phyloP scores from a whole-genome alignment of 1,140 invertebrate species.

The Magallana angulata region DNA sequence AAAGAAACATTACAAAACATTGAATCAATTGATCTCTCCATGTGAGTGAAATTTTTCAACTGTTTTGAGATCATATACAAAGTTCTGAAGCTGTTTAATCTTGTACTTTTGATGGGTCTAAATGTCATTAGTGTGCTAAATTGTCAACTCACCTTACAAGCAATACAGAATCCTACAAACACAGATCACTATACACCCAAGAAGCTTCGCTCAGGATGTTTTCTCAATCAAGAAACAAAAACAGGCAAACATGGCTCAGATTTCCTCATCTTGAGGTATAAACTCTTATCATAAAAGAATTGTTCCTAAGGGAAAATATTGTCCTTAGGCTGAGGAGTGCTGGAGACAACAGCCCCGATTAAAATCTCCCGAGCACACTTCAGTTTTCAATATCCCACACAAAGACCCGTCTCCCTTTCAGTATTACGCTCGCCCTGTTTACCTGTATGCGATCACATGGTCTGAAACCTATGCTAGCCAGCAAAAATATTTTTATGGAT shows the following conservation, averaged over 20 bases:
- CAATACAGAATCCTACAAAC: neutral
- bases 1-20: neutral
- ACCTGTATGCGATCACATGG: conserved; percentile 26
- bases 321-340: neutral
- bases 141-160: conserved; percentile 10
- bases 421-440: neutral
- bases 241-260: neutral
- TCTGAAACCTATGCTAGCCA: conserved; percentile 9
- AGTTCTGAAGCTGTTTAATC: neutral
- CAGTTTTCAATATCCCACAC: conserved; percentile 31
- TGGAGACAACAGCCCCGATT: neutral
- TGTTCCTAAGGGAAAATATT: neutral
- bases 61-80: neutral
- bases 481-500: conserved; percentile 32
- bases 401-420: neutral
- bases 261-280: conserved; percentile 13
- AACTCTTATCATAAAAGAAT: neutral
- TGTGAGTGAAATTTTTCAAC: neutral
- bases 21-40: neutral
- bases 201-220: neutral
- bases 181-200: neutral
- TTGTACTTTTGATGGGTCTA: neutral
- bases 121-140: conserved; percentile 19
- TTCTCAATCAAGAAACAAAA: conserved; percentile 22
- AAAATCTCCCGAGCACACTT: conserved; percentile 6